Evolutionary conservation across 2,797 vertebrate species (phyloP).

Genomic region (Schizopygopsis pylzovi): DNA sequence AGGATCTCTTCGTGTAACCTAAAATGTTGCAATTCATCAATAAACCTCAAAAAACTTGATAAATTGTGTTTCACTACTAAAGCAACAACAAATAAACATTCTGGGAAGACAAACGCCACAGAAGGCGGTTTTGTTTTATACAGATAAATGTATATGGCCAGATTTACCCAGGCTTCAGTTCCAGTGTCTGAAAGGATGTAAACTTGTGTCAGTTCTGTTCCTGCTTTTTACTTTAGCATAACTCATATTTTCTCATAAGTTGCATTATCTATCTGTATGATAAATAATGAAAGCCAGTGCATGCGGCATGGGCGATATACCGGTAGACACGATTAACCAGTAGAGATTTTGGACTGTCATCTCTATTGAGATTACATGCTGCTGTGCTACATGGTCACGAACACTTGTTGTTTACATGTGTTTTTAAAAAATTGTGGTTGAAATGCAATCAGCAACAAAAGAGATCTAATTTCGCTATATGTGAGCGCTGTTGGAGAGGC

Average conservation of each 20-base stretch:
- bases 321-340: background rate
- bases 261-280: slow-evolving; percentile 10
- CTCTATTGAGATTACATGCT: too few relatives aligned
- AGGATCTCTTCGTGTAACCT: slow-evolving; percentile 8
- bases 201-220: slow-evolving; percentile 46
- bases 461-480: too few relatives aligned
- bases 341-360: background rate
- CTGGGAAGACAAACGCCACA: slow-evolving; percentile 6
- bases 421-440: too few relatives aligned
- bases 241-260: slow-evolving; percentile 8
- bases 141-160: slow-evolving; percentile 52
- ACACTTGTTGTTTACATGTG: too few relatives aligned
- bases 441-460: too few relatives aligned
- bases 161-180: slow-evolving; percentile 66
- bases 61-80: background rate
- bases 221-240: slow-evolving; percentile 52
- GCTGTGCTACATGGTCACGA: too few relatives aligned
- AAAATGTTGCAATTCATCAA: background rate
- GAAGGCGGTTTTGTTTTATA: background rate
- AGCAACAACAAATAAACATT: slow-evolving; percentile 18
- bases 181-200: slow-evolving; percentile 52
- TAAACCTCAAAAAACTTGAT: background rate
- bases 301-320: background rate
- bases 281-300: background rate
- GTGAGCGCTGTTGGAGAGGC: too few relatives aligned